A percentile compares a stretch with the other conserved stretches of the same genome.
Evolutionary conservation across 2,113 vertebrate genomes (phyloP).

Genomic region (Castor canadensis): DNA sequence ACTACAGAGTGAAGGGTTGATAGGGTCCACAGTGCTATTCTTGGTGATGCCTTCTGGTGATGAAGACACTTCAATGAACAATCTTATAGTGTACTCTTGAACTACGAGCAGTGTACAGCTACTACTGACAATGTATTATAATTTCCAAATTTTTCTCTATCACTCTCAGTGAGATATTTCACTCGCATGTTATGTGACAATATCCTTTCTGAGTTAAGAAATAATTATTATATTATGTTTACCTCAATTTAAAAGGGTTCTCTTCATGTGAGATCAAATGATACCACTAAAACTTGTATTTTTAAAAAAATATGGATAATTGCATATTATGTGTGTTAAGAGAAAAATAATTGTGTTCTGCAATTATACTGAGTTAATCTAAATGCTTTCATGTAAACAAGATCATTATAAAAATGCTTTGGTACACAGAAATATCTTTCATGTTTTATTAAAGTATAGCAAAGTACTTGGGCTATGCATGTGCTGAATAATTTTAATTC

Average conservation of each 20-base stretch:
- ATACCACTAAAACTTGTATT: not conserved
- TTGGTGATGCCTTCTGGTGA: not conserved
- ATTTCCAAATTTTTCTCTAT: not conserved
- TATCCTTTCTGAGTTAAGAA: not conserved
- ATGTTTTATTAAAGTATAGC: constrained; percentile 35
- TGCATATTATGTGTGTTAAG: not conserved
- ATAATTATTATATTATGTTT: not conserved
- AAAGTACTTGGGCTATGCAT: not conserved
- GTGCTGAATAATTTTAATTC: constrained; percentile 59
- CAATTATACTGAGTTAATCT: not conserved
- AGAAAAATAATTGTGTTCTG: constrained; percentile 28
- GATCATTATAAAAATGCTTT: constrained; percentile 49
- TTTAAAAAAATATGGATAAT: constrained; percentile 49
- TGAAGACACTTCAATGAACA: not conserved
- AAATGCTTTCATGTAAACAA: constrained; percentile 54
- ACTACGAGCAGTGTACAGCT: not conserved
- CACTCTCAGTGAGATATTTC: not conserved
- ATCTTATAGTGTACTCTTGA: not conserved
- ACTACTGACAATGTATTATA: not conserved
- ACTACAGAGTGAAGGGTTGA: not conserved
- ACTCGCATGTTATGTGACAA: not conserved
- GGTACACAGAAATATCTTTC: constrained; percentile 29
- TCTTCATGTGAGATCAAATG: not conserved
- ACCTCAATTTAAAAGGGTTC: not conserved
- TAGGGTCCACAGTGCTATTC: not conserved